These are phyloP conservation scores for Nephila pilipes DNA, from an alignment of 1,140 invertebrate genomes.

Conservation along the genomic window DNA sequence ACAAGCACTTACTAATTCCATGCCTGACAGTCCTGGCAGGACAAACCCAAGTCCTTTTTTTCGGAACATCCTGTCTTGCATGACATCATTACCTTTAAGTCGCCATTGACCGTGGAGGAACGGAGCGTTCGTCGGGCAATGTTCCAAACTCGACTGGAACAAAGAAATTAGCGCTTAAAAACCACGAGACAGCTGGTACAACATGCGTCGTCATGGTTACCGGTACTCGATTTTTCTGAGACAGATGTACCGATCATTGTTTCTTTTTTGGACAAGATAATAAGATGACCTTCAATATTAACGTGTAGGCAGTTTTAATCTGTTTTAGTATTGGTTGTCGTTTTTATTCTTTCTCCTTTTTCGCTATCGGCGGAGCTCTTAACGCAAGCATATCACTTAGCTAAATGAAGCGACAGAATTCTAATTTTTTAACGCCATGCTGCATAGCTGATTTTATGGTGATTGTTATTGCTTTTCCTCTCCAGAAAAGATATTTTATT, in stretches of 20 bases:
- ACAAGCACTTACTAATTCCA: conserved; percentile 14
- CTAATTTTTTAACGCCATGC: conserved; percentile 14
- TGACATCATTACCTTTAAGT: conserved; percentile 18
- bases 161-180: conserved; percentile 1
- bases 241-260: conserved; percentile 29
- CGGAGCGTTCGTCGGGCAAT: neutral
- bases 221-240: neutral
- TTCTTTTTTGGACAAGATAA: conserved; percentile 28
- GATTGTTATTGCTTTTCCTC: neutral
- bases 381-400: conserved; percentile 18
- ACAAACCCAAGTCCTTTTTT: neutral
- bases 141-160: conserved; percentile 18
- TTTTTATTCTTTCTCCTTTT: neutral
- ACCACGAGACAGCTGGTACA: neutral
- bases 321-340: neutral
- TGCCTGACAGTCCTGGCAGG: neutral
- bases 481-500: too few species aligned
- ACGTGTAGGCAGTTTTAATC: conserved; percentile 8
- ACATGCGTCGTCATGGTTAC: conserved; percentile 16
- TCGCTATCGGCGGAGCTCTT: neutral
- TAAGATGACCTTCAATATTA: conserved; percentile 57
- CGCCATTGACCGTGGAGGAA: conserved; percentile 4
- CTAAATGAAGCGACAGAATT: conserved; percentile 30
- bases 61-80: neutral
- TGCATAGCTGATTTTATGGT: neutral